Conservation (phyloP, 2,888 invertebrate species). For the Acleris literana region DNA sequence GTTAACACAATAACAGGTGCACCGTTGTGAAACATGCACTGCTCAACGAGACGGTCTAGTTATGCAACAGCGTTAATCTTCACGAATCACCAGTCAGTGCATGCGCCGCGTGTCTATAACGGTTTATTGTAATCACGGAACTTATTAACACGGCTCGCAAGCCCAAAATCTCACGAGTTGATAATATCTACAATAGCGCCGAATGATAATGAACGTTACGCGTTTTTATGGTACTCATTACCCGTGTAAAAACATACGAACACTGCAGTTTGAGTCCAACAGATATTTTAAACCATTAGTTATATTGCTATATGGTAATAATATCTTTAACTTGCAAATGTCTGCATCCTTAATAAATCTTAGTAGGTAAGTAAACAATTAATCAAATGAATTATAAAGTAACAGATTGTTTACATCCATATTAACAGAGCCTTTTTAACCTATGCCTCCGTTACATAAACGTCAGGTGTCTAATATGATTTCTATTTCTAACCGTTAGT, state of each 20-base stretch:
- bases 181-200: slow-evolving; percentile 29
- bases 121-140: slow-evolving; percentile 71
- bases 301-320: too few species aligned
- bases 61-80: slow-evolving; percentile 73
- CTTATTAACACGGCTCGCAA: slow-evolving; percentile 48
- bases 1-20: slow-evolving; percentile 67
- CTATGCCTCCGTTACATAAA: too few species aligned
- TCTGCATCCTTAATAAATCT: too few species aligned
- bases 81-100: slow-evolving; percentile 64
- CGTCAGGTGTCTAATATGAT: background rate
- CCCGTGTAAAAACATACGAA: background rate
- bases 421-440: too few species aligned
- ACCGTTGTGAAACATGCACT: slow-evolving; percentile 68
- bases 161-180: slow-evolving; percentile 34
- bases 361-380: too few species aligned
- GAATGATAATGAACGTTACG: slow-evolving; percentile 32
- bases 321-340: too few species aligned
- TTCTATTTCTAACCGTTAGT: background rate
- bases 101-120: slow-evolving; percentile 69
- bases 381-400: too few species aligned
- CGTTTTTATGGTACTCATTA: slow-evolving; percentile 13
- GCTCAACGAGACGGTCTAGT: slow-evolving; percentile 64
- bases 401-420: too few species aligned
- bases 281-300: too few species aligned
- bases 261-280: background rate